Base-by-base conservation (phyloP, 2,113 vertebrate species). In the Epinephelus cyanopodus region DNA sequence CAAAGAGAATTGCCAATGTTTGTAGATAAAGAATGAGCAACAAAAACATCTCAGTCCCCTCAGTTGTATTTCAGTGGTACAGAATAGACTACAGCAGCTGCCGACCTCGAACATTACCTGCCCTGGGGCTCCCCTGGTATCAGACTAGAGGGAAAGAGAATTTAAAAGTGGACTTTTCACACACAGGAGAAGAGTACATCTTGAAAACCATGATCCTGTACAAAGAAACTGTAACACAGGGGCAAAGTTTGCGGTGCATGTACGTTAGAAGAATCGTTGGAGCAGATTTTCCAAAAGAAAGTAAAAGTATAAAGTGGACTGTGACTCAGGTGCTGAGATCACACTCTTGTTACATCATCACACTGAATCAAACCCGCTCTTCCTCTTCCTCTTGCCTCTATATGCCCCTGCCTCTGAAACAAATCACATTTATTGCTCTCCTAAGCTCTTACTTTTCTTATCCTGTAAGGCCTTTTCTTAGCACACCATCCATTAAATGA, bases 351-450 rank as follows among this genome's bases (percentile, higher is more conserved):
- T 37, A 39, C 47, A n/a, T 77, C 56, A 73, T 3, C 56, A 21
- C 33, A 56, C n/a, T 67, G 27, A 82, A 74, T 84, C 60, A 81
- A 73, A 82, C 29, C 23, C 47, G 53, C 33, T 74, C 57, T 45
- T 66, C 66, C 27, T 33, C 53, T 23, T 70, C 54, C 29, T 60
- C 50, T n/a, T 77, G 2, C 27, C 37, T 47, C 23, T 53, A 45
- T 52, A 0, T 60, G 47, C 25, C 23, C 29, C 42, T 33, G 9
- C 27, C 11, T 57, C 14, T 53, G 56, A 53, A 58, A 72, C 14
- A n/a, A 71, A 82, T 81, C 66, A 69, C 57, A 33, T 69, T 4
- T 57, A 77, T 37, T 73, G 72, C 33, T 70, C 81, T 82, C 19
- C 54, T 75, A 72, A 87, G 76, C 57, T 73, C 57, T 66, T 52